Percentiles rank a stretch among this genome's conserved stretches.
phyloP scores from a whole-genome alignment of 2,113 vertebrate genomes.

The Charadrius vociferus region DNA sequence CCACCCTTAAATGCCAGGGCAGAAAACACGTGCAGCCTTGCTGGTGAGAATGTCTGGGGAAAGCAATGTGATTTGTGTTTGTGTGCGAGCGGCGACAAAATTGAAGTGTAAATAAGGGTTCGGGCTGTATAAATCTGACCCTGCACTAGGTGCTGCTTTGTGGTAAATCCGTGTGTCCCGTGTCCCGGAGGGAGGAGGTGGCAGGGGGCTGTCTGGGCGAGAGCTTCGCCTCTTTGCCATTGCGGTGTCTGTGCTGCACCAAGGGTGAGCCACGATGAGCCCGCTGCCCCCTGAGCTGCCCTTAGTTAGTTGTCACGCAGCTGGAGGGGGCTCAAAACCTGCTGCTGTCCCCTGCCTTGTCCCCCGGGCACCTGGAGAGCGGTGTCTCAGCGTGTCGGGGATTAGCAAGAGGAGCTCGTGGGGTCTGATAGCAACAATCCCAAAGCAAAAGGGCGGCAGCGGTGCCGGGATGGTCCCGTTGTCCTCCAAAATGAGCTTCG shows the following conservation, averaged over 20 bases:
- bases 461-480: fast-evolving
- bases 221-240: not conserved
- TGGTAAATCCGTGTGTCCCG: not conserved
- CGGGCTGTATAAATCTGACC: not conserved
- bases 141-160: not conserved
- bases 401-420: fast-evolving
- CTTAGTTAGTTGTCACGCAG: not conserved
- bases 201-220: not conserved
- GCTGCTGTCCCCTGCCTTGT: not conserved
- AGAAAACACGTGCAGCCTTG: not conserved
- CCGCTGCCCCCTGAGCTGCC: not conserved
- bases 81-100: not conserved
- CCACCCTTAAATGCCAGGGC: not conserved
- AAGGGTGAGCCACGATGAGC: fast-evolving
- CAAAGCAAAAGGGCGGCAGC: not conserved
- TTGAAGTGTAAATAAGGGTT: conserved; percentile 2
- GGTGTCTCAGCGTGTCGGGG: fast-evolving
- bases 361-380: not conserved
- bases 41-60: not conserved
- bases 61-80: not conserved
- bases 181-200: not conserved
- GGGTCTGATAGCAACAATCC: not conserved
- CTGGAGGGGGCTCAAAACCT: not conserved
- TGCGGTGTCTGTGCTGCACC: fast-evolving
- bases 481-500: fast-evolving